These are phyloP conservation scores for Arrhamphus sclerolepis DNA, from an alignment of 2,797 vertebrate genomes.

Conservation along the genomic window DNA sequence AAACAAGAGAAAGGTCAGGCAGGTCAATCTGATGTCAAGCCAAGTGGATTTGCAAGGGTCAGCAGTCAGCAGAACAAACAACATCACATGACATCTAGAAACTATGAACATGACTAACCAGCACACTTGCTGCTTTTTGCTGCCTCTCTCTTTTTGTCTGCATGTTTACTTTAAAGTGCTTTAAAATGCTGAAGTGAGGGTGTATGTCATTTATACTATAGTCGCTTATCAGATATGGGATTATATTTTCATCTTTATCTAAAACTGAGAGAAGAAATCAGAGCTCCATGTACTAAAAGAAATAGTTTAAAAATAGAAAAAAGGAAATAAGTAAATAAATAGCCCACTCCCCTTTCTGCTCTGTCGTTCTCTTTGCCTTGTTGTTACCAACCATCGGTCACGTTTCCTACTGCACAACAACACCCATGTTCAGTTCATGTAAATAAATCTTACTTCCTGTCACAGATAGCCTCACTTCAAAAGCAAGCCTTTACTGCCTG, in stretches of 20 bases:
- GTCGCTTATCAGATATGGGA: slow-evolving; percentile 2
- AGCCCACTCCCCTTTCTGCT: too few relatives aligned
- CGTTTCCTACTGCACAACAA: background rate
- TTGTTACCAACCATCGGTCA: slow-evolving; percentile 11
- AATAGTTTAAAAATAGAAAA: background rate
- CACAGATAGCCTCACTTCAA: background rate
- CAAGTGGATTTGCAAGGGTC: slow-evolving; percentile 66
- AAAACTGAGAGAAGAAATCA: too few relatives aligned
- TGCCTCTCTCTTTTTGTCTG: slow-evolving; percentile 19
- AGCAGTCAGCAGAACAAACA: slow-evolving; percentile 71
- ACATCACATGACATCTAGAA: slow-evolving; percentile 68
- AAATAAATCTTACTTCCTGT: slow-evolving; percentile 40
- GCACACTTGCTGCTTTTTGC: slow-evolving; percentile 68
- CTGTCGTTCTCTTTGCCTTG: background rate
- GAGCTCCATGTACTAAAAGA: background rate
- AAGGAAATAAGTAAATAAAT: too few relatives aligned
- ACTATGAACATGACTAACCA: slow-evolving; percentile 60
- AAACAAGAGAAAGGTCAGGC: slow-evolving; percentile 46
- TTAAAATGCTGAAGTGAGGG: slow-evolving; percentile 11
- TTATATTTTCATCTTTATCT: too few relatives aligned
- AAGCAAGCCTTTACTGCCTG: too few relatives aligned
- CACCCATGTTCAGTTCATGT: slow-evolving; percentile 13
- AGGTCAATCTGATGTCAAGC: slow-evolving; percentile 64
- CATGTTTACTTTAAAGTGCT: slow-evolving; percentile 1
- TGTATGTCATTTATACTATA: slow-evolving; percentile 3